Base-by-base conservation (phyloP, 2,888 invertebrate species). In the Cybosia mesomella region DNA sequence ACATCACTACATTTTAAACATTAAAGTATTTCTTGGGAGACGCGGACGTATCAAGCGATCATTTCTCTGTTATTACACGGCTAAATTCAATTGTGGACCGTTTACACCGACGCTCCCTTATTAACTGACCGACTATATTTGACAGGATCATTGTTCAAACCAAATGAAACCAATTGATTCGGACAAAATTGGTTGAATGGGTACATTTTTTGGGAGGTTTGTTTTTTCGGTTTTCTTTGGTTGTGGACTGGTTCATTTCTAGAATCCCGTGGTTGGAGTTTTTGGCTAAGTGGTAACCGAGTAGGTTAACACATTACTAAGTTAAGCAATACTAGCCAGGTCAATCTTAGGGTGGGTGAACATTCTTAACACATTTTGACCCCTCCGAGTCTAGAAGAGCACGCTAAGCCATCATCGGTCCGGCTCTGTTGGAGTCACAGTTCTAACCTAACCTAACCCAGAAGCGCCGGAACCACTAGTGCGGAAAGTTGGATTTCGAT, bases 21-120 rank as follows among this genome's bases (percentile, higher is more conserved):
- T 86, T 87, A 89, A 87, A 89, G 89, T 86, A 87, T 90, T 86
- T 90, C 87, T 85, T 83, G 67, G 68, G 84, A 82, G 85, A 83
- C 82, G 83, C 85, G 85, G 87, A 84, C 80, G 87, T 88, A 88
- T 85, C 85, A 84, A 79, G 83, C 85, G 89, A 90, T 90, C 88
- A 87, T 87, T 87, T 85, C 83, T 79, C 74, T 79, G 85, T 85
- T 86, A 87, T 88, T 85, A 87, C 85, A 75, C 84, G 82, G 74
- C 86, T 82, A 85, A 90, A 90, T 88, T 87, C 85, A 83, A 88
- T 89, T 84, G 85, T 72, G 76, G 72, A 77, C 74, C 82, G 79
- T 79, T 84, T 83, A 82, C 83, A 84, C 74, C 77, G 81, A 82
- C 85, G 85, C 86, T 85, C 81, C 80, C 82, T 85, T 84, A 85